These are phyloP conservation scores for Malurus alboscapulatus DNA, from an alignment of 2,113 vertebrate genomes.

Conservation along the genomic window DNA sequence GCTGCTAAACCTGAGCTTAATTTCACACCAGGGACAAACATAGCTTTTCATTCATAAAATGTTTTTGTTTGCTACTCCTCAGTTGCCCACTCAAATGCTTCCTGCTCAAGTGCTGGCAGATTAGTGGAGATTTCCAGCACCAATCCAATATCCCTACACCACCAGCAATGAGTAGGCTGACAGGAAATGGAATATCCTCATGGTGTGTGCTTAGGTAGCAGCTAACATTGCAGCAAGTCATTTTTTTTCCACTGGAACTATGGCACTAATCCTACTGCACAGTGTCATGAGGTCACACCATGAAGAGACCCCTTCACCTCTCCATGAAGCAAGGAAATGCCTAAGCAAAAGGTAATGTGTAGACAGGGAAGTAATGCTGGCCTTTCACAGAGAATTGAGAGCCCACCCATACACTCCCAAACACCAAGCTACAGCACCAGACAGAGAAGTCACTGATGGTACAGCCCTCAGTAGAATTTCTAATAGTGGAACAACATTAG, in stretches of 20 bases:
- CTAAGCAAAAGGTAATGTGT: neutral
- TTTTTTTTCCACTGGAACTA: neutral
- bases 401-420: neutral
- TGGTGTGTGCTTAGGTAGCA: neutral
- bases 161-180: neutral
- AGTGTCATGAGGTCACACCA: neutral
- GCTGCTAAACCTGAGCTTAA: neutral
- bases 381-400: neutral
- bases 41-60: neutral
- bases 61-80: neutral
- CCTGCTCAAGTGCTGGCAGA: neutral
- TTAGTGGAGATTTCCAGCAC: neutral
- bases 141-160: neutral
- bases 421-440: neutral
- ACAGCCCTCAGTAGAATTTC: neutral
- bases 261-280: neutral
- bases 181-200: neutral
- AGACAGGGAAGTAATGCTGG: neutral
- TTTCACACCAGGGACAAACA: neutral
- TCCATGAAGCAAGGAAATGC: neutral
- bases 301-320: neutral
- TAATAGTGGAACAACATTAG: neutral
- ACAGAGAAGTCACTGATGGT: neutral
- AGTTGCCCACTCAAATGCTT: neutral
- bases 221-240: accelerated